A percentile compares a stretch with the other conserved stretches of the same genome.
phyloP scores from a whole-genome alignment of 2,888 invertebrate genomes.

The Imbricaverruca yamaguchii region DNA sequence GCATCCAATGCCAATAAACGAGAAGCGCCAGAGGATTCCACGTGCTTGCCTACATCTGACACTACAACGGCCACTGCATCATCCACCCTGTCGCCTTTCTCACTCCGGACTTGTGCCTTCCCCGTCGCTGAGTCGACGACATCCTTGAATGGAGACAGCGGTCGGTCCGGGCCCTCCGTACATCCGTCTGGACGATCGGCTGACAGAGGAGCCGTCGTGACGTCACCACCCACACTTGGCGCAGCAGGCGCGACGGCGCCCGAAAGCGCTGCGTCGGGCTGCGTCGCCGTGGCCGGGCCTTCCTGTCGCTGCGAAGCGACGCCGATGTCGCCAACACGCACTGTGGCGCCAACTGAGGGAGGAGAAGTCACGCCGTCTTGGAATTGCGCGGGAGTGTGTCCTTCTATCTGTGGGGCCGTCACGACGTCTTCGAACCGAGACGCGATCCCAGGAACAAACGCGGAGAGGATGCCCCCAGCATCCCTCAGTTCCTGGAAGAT shows the following conservation, averaged over 20 bases:
- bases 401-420: too few species aligned
- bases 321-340: too few species aligned
- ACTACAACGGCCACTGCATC: too few species aligned
- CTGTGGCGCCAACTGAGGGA: too few species aligned
- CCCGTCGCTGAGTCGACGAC: not conserved
- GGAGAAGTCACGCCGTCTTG: too few species aligned
- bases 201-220: constrained; percentile 3
- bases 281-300: not conserved
- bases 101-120: too few species aligned
- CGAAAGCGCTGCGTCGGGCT: not conserved
- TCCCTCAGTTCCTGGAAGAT: not conserved
- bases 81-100: too few species aligned
- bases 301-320: not conserved
- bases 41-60: too few species aligned
- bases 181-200: not conserved
- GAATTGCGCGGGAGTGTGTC: too few species aligned
- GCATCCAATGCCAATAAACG: not conserved
- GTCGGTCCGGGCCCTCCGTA: not conserved
- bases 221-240: not conserved
- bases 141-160: not conserved
- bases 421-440: not conserved
- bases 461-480: not conserved
- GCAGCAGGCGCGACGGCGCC: not conserved
- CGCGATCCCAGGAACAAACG: not conserved
- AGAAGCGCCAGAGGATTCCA: too few species aligned